Conservation (phyloP, 2,797 vertebrate species). For the Onychomys leucogaster region DNA sequence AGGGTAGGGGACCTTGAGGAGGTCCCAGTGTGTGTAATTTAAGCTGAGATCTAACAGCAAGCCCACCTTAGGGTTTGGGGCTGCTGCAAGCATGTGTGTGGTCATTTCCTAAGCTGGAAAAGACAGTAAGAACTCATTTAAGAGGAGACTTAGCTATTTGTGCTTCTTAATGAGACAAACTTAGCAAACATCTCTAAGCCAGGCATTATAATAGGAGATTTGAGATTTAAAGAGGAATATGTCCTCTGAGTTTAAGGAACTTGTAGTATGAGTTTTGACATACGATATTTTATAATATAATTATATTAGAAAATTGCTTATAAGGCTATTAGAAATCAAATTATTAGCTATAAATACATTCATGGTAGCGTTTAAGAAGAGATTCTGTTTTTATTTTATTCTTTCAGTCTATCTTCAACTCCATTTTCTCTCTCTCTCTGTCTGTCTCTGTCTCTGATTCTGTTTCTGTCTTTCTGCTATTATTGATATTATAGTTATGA, state of each 20-base stretch:
- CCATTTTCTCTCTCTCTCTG: neutral
- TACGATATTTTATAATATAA: conserved; percentile 7
- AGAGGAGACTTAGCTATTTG: neutral
- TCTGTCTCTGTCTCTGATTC: neutral
- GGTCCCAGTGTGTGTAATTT: neutral
- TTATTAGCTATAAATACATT: neutral
- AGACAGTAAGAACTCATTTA: neutral
- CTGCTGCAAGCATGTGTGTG: neutral
- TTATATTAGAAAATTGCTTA: conserved; percentile 37
- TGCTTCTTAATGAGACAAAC: neutral
- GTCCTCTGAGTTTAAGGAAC: neutral
- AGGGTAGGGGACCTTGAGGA: neutral
- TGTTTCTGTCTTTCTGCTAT: neutral
- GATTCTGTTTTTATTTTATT: neutral
- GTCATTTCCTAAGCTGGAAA: neutral
- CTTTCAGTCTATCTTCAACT: neutral
- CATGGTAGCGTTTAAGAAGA: conserved; percentile 27
- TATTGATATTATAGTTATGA: neutral
- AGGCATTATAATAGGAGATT: neutral
- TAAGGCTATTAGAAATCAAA: conserved; percentile 48
- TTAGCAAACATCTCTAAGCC: neutral
- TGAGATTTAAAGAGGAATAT: conserved; percentile 23
- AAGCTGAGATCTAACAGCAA: neutral
- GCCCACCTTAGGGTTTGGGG: neutral
- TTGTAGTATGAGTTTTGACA: neutral